Evolutionary conservation across 1,140 invertebrate genomes (phyloP), one percentile per base, ranked within the genome.

Genomic region (Nilaparvata lugens): DNA sequence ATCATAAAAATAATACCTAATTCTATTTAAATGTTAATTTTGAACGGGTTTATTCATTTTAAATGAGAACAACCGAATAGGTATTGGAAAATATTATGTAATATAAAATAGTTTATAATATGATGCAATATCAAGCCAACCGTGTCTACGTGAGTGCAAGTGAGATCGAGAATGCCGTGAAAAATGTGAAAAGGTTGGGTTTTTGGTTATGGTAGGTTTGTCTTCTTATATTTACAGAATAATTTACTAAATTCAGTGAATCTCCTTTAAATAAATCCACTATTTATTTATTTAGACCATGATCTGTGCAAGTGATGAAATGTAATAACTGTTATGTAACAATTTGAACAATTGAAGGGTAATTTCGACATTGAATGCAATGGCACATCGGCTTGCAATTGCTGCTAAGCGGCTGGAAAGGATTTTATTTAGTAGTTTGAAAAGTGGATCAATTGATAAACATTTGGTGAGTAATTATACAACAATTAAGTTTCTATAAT

Each of bases 401-500:
- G 62, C 64, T 6, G 64, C 64, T 18, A 60, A 61, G 40, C 62
- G 61, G 40, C 28, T 68, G 52, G 73, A 75, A 64, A 70, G 68
- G 64, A 55, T 74, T 23, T 62, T 75, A 60, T 70, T 64, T 64
- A 70, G 70, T 64, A 71, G 65, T 24, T 57, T 74, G 5, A 72
- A 68, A 59, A 61, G 67, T 52, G 69, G 52, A 51, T 70, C 66
- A 58, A 53, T 67, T 56, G 65, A 68, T 43, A 56, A 60, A 60
- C 59, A 52, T 51, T 66, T 67, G 66, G 71, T 71, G 66, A 60
- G 51, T 57, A 21, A 43, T 2, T 9, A 23, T 23, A 11, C 1
- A 7, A 16, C 21, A 56, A 62, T 45, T 58, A 24, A 57, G 57
- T 59, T 51, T 13, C 9, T 38, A 31, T 61, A 35, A 53, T n/a